Evolutionary conservation across 30 jellyfish, hydroid and myxozoan species (phyloP).

Genomic region (Haliclystus octoradiatus): DNA sequence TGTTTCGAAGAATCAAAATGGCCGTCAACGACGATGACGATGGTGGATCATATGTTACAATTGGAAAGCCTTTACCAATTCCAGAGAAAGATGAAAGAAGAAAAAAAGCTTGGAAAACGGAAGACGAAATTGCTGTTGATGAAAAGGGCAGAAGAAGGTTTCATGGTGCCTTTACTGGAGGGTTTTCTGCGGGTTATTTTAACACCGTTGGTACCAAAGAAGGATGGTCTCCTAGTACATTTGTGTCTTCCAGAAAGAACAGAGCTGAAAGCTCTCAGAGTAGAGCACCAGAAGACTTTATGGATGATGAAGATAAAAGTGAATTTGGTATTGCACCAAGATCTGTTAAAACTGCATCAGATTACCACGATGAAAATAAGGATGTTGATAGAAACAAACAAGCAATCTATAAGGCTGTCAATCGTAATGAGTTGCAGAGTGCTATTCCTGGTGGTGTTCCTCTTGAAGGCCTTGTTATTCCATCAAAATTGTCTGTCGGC

Average conservation of each 20-base stretch:
- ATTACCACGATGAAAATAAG: slow-evolving; percentile 26
- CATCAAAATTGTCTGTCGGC: slow-evolving; percentile 71
- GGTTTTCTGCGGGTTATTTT: slow-evolving; percentile 97
- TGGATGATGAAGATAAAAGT: slow-evolving; percentile 97
- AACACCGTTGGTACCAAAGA: slow-evolving; percentile 95
- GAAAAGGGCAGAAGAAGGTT: slow-evolving; percentile 89
- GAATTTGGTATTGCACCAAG: slow-evolving; percentile 97
- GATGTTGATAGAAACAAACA: slow-evolving; percentile 49
- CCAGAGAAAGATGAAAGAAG: slow-evolving; percentile 59
- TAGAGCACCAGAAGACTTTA: slow-evolving; percentile 85
- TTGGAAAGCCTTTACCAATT: slow-evolving; percentile 75
- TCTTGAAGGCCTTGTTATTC: slow-evolving; percentile 50
- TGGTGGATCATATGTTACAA: slow-evolving; percentile 40
- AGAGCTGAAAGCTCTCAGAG: slow-evolving; percentile 14
- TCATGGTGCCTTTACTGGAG: slow-evolving; percentile 99
- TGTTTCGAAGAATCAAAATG: neutral
- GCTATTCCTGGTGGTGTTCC: slow-evolving; percentile 90
- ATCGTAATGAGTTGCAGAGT: slow-evolving; percentile 61
- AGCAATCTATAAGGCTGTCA: slow-evolving; percentile 46
- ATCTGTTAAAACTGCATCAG: slow-evolving; percentile 35
- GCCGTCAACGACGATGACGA: slow-evolving; percentile 35
- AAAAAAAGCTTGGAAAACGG: slow-evolving; percentile 45
- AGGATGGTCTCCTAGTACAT: slow-evolving; percentile 97
- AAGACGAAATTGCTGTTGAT: slow-evolving; percentile 83
- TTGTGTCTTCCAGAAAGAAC: slow-evolving; percentile 69